Conservation (phyloP, 2,888 invertebrate species). For the Aspidapion aeneum region DNA sequence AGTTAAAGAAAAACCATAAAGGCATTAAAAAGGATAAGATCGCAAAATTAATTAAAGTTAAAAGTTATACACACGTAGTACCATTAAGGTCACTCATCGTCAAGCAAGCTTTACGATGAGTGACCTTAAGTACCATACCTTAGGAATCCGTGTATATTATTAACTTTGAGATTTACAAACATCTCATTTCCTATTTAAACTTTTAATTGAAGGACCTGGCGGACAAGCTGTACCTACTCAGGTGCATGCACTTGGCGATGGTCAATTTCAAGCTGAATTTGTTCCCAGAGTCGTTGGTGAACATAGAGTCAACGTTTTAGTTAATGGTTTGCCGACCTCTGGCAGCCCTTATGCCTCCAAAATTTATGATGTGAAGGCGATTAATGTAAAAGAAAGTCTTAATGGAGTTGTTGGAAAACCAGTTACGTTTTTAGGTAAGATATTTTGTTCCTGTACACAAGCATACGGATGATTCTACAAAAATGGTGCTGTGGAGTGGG, state of each 20-base stretch:
- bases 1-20: too few relatives aligned
- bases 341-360: conserved; percentile 94
- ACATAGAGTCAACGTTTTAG: conserved; percentile 84
- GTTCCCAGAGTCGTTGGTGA: conserved; percentile 88
- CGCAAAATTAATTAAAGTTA: too few relatives aligned
- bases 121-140: too few relatives aligned
- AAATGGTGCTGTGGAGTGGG: too few relatives aligned
- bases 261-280: conserved; percentile 86
- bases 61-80: too few relatives aligned
- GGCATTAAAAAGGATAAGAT: too few relatives aligned
- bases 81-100: too few relatives aligned
- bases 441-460: neutral
- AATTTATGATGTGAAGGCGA: conserved; percentile 92
- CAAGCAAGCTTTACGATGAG: too few relatives aligned
- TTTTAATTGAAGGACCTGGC: conserved; percentile 70
- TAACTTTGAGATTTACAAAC: too few relatives aligned
- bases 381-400: conserved; percentile 89
- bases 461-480: too few relatives aligned
- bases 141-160: too few relatives aligned
- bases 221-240: conserved; percentile 88
- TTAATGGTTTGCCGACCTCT: conserved; percentile 76
- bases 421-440: conserved; percentile 81
- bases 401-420: conserved; percentile 86
- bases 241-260: conserved; percentile 78
- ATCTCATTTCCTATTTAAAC: too few relatives aligned